Percentiles rank a stretch among this genome's conserved stretches.
These are phyloP conservation scores for Geodia barretti DNA, from an alignment of 37 sponge, comb jelly and placozoan species.

Conservation along the genomic window DNA sequence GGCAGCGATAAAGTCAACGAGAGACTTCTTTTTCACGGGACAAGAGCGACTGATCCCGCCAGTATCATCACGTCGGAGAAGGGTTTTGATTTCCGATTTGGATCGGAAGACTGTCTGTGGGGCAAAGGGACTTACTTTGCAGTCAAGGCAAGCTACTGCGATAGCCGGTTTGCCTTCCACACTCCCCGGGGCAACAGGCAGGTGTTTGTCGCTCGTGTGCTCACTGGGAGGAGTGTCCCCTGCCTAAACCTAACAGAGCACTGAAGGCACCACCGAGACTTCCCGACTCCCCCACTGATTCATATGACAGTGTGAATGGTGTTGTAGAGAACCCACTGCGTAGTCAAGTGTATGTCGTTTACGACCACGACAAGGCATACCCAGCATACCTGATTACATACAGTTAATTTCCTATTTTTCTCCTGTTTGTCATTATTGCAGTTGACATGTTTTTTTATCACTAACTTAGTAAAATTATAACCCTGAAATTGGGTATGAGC, in stretches of 20 bases:
- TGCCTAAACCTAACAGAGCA: not conserved
- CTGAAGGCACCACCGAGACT: not conserved
- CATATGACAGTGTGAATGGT: constrained; percentile 81
- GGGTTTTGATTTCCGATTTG: constrained; percentile 78
- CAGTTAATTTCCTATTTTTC: not conserved
- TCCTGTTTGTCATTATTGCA: no score
- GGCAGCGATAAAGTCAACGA: constrained; percentile 52
- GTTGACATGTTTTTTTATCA: not conserved
- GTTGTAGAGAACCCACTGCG: not conserved
- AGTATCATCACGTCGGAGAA: constrained; percentile 41
- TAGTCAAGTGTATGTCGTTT: constrained; percentile 69
- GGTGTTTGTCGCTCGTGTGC: constrained; percentile 53
- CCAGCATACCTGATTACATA: constrained; percentile 85
- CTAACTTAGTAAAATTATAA: no score
- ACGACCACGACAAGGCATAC: constrained; percentile 80
- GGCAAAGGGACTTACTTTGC: constrained; percentile 87
- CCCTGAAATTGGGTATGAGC: no score
- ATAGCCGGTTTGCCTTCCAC: constrained; percentile 21
- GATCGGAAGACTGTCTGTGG: constrained; percentile 48
- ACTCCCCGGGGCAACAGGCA: constrained; percentile 18
- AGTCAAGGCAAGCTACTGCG: constrained; percentile 75
- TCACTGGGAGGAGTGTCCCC: constrained; percentile 43
- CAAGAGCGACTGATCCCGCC: constrained; percentile 37
- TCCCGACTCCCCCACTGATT: not conserved
- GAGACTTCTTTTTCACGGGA: constrained; percentile 70